Percentiles rank a stretch among this genome's conserved stretches.
phyloP scores from a whole-genome alignment of 2,888 invertebrate species.

The Euproctis similis region DNA sequence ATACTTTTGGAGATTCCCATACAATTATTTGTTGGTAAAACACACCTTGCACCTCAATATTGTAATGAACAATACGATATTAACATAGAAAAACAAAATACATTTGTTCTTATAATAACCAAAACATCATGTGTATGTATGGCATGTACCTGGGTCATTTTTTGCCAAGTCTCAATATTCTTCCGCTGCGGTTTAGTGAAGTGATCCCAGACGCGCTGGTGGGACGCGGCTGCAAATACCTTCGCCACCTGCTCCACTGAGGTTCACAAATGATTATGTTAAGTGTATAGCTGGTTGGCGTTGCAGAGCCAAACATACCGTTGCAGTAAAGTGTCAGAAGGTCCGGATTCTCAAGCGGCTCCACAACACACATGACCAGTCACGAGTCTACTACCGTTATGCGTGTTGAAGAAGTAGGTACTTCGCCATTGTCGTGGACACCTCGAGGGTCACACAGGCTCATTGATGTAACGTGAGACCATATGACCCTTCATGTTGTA shows the following conservation, averaged over 20 bases:
- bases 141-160: conserved; percentile 92
- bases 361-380: conserved; percentile 18
- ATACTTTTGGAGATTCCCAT: neutral
- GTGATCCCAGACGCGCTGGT: conserved; percentile 99
- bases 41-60: too few species aligned
- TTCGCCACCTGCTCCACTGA: conserved; percentile 99
- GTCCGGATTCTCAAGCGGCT: conserved; percentile 23
- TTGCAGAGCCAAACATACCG: conserved; percentile 58
- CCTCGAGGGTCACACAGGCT: conserved; percentile 11
- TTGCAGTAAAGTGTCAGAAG: too few species aligned
- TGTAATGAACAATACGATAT: neutral
- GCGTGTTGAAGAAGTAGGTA: conserved; percentile 18
- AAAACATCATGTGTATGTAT: conserved; percentile 1
- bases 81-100: neutral
- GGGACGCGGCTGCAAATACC: conserved; percentile 95
- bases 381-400: conserved; percentile 38
- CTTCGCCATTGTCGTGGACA: conserved; percentile 22
- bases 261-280: conserved; percentile 66
- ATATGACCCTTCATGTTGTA: conserved; percentile 9
- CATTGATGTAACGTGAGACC: conserved; percentile 16
- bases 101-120: neutral
- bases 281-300: conserved; percentile 43
- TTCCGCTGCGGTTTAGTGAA: conserved; percentile 99
- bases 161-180: conserved; percentile 98
- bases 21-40: neutral